Conservation (phyloP, 2,113 vertebrate genomes). For the Apodemus sylvaticus region DNA sequence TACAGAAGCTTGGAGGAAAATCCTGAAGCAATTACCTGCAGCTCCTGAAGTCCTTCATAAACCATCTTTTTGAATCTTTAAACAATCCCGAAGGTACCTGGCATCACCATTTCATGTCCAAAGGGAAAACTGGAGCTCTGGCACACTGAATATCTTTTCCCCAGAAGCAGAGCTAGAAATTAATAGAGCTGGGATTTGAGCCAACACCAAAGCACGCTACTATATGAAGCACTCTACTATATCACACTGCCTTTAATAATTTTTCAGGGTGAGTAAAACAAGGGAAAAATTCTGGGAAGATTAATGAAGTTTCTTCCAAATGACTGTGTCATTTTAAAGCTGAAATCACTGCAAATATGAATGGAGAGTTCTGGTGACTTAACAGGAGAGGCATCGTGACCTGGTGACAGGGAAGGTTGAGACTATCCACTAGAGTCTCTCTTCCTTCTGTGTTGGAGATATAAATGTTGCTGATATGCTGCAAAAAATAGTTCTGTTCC, state of each 20-base stretch:
- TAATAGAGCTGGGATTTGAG: slow-evolving; percentile 41
- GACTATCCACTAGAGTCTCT: neutral
- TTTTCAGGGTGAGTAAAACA: neutral
- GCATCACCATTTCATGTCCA: neutral
- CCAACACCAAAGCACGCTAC: neutral
- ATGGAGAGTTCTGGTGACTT: neutral
- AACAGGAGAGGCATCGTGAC: neutral
- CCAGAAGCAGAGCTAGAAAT: slow-evolving; percentile 25
- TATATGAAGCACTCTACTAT: neutral
- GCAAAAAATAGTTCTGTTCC: neutral
- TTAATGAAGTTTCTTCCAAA: slow-evolving; percentile 2
- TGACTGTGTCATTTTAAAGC: neutral
- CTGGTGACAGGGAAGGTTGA: rapidly evolving
- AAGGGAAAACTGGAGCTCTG: neutral
- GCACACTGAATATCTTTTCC: neutral
- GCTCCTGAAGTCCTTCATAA: neutral
- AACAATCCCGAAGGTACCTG: neutral
- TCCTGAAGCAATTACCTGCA: neutral
- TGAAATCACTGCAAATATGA: neutral
- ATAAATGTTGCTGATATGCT: neutral
- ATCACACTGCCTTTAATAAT: neutral
- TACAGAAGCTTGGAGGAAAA: neutral
- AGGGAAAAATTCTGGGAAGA: neutral
- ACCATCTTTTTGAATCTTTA: neutral
- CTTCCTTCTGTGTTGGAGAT: neutral